Evolutionary conservation across 1,140 invertebrate genomes (phyloP), one percentile per base, ranked within the genome.

Genomic region (Zaprionus tsacasi): DNA sequence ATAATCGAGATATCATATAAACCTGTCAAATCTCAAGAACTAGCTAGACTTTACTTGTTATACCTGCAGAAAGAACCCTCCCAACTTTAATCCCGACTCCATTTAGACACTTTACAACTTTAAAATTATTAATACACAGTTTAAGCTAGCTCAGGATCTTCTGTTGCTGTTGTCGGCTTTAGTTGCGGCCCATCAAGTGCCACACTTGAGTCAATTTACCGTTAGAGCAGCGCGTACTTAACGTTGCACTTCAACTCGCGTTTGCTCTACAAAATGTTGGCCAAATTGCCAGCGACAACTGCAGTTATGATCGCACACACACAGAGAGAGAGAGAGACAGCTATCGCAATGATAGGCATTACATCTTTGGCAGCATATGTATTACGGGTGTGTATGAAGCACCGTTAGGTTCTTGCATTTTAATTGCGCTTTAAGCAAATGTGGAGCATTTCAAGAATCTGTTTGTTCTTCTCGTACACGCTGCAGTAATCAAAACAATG

Each of bases 371-470:
- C 72, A 65, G 1, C 64, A 55, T 33, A 21, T 21, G 21, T 21
- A 58, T 60, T 55, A 70, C 38, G 52, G 52, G 52, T 54, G 52
- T 54, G 21, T 45, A 60, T 10, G 33, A 13, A 5, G 60, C 48
- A 35, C 73, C 61, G 73, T 76, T 71, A 76, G 69, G 45, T 48
- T 76, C 56, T 71, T 60, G 73, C 69, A 76, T 56, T 76, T 76
- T 66, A 71, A 71, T 76, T 71, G 69, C 56, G 35, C 38, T 45
- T 59, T 54, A 60, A 57, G 68, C 61, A 66, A 71, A 76, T 76
- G 73, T 76, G 33, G 73, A 76, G 68, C 73, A 76, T 71, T 64
- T 66, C 45, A 13, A 65, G 60, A 56, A 74, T 40, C 66, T 63
- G 33, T 56, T 35, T 54, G 45, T 17, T 27, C 10, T 35, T 21